Percentiles rank a stretch among this genome's conserved stretches.
These are phyloP conservation scores for Drosophila sechellia DNA, from an alignment of 1,140 invertebrate genomes.

Conservation along the genomic window DNA sequence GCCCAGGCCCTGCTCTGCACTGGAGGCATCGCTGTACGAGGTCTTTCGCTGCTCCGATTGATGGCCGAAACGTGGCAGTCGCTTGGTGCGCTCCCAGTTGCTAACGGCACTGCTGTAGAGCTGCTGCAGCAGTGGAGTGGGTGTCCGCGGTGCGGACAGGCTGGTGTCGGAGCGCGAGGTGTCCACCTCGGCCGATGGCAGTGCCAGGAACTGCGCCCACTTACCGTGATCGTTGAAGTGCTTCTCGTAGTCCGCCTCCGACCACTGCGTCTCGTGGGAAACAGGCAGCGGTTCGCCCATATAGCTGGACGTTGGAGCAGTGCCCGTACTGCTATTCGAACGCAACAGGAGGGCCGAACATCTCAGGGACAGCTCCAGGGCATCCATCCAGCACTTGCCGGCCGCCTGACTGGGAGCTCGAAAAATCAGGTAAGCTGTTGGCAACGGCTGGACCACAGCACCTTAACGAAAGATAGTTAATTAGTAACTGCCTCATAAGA, in stretches of 20 bases:
- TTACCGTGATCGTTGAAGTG: slow-evolving; percentile 94
- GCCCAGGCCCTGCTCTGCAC: slow-evolving; percentile 36
- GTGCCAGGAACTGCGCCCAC: slow-evolving; percentile 77
- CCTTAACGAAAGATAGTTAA: slow-evolving; percentile 85
- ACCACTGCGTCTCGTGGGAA: slow-evolving; percentile 91
- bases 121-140: slow-evolving; percentile 86
- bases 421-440: slow-evolving; percentile 96
- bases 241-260: slow-evolving; percentile 93
- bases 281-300: slow-evolving; percentile 68
- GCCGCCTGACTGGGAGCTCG: slow-evolving; percentile 95
- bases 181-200: slow-evolving; percentile 80
- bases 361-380: slow-evolving; percentile 93
- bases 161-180: slow-evolving; percentile 65
- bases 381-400: slow-evolving; percentile 98
- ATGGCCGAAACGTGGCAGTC: slow-evolving; percentile 48
- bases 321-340: slow-evolving; percentile 72
- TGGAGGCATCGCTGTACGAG: slow-evolving; percentile 65
- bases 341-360: slow-evolving; percentile 88
- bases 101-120: slow-evolving; percentile 86
- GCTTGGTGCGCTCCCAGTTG: slow-evolving; percentile 85
- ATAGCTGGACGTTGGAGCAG: slow-evolving; percentile 51
- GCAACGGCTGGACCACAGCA: slow-evolving; percentile 95
- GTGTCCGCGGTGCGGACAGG: slow-evolving; percentile 61
- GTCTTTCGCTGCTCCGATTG: slow-evolving; percentile 36
- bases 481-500: background rate